Evolutionary conservation across 2,797 vertebrate genomes (phyloP), one percentile per base, ranked within the genome.

Genomic region (Urosaurus nigricauda): DNA sequence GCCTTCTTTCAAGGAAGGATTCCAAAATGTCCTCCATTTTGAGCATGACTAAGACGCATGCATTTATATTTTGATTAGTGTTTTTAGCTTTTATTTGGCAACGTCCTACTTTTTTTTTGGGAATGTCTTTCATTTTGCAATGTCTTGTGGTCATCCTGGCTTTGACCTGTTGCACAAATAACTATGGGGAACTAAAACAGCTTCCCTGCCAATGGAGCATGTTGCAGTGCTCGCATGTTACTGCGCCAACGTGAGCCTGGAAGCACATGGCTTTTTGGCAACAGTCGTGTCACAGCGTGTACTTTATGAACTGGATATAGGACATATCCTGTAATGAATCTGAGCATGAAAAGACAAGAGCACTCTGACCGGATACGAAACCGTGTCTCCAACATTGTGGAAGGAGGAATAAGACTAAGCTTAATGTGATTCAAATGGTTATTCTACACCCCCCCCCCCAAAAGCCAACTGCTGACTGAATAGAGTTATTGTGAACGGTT

Each of bases 401-500:
- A 1, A 13, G 32, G n/a, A 47, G 35, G 26, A 32, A 1, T 43
- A 37, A 32, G 58, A 2, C 14, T 63, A 21, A 37, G 35, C 71
- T 56, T 63, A 3, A 43, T 77, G 58, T 63, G 74, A 63, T 78
- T 56, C 71, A 83, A 83, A 56, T 29, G 4, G 79, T 74, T 74
- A 75, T 73, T 81, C n/a, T 68, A 26, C 11, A n/a, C 2, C 74
- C 32, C 26, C 13, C 8, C 2, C 40, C 4, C 73, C 13, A 19
- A 13, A 73, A 84, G 43, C 47, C 14, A 70, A 40, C 60, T 32
- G 58, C 29, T 51, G 19, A 2, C 87, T 78, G 82, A 84, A 84
- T 79, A 71, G 81, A 56, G 47, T 79, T 71, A 78, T 84, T 88
- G 74, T 79, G 74, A 83, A 40, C 53, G 60, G 80, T 29, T 75